These are phyloP conservation scores for Drosophila murphyi DNA, from an alignment of 1,140 invertebrate genomes.

Conservation along the genomic window DNA sequence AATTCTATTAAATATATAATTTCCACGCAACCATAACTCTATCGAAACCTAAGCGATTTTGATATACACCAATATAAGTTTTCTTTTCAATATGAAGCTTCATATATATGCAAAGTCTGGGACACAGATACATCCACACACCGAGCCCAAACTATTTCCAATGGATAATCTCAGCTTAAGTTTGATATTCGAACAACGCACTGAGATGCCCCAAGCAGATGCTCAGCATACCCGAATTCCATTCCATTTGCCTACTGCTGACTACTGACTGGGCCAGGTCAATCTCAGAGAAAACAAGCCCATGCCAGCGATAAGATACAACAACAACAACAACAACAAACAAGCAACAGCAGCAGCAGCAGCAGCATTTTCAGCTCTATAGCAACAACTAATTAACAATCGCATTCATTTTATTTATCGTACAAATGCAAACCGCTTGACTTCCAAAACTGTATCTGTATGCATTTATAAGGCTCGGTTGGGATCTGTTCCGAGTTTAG, in stretches of 20 bases:
- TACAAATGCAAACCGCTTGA: constrained; percentile 82
- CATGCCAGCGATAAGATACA: constrained; percentile 68
- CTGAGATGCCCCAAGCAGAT: constrained; percentile 22
- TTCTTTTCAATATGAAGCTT: constrained; percentile 4
- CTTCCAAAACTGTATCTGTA: constrained; percentile 81
- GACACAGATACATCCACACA: not conserved
- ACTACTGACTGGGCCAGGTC: constrained; percentile 56
- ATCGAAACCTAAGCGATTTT: too few relatives aligned
- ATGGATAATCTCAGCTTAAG: constrained; percentile 32
- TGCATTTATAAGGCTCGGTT: constrained; percentile 72
- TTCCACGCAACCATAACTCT: too few relatives aligned
- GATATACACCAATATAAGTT: not conserved
- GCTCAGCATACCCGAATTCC: constrained; percentile 41
- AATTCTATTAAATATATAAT: too few relatives aligned
- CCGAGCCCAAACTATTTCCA: constrained; percentile 18
- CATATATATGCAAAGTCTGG: not conserved
- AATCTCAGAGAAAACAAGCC: constrained; percentile 56
- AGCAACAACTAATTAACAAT: constrained; percentile 81
- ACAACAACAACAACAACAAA: constrained; percentile 2
- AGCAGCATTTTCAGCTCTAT: constrained; percentile 46
- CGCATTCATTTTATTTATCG: constrained; percentile 82
- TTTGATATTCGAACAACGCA: constrained; percentile 35
- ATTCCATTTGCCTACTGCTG: constrained; percentile 56
- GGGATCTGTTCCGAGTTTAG: constrained; percentile 8
- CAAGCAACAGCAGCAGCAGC: constrained; percentile 27